Evolutionary conservation across 2,888 invertebrate species (phyloP).

Genomic region (Cylloceria caligata): DNA sequence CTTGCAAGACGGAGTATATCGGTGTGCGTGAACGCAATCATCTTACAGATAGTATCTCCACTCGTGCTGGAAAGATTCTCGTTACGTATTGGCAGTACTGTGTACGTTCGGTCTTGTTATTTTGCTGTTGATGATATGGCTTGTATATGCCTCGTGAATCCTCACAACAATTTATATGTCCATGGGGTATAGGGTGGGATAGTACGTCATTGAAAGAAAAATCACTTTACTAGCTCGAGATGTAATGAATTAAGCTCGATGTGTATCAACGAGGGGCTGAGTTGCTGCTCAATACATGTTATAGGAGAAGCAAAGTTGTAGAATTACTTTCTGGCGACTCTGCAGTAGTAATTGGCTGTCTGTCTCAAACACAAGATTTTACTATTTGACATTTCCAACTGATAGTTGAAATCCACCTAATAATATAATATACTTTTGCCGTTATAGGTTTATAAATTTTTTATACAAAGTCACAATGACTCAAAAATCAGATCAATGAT

Average conservation of each 20-base stretch:
- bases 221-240: constrained; percentile 42
- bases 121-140: constrained; percentile 53
- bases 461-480: too few relatives aligned
- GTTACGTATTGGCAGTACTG: constrained; percentile 36
- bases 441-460: too few relatives aligned
- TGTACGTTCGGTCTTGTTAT: constrained; percentile 28
- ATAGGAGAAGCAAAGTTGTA: too few relatives aligned
- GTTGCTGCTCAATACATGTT: background rate
- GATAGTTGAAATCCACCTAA: too few relatives aligned
- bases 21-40: constrained; percentile 66
- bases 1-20: background rate
- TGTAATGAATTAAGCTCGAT: constrained; percentile 57
- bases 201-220: constrained; percentile 45
- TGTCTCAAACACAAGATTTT: too few relatives aligned
- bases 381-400: too few relatives aligned
- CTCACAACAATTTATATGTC: constrained; percentile 40
- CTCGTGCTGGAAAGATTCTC: constrained; percentile 62
- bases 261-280: constrained; percentile 46
- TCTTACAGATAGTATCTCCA: constrained; percentile 66
- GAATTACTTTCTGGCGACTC: too few relatives aligned
- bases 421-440: too few relatives aligned
- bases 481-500: too few relatives aligned
- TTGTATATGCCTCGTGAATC: constrained; percentile 23
- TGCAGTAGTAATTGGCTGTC: too few relatives aligned
- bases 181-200: background rate